phyloP scores from a whole-genome alignment of 1,140 invertebrate genomes.

The Cydia fagiglandana region DNA sequence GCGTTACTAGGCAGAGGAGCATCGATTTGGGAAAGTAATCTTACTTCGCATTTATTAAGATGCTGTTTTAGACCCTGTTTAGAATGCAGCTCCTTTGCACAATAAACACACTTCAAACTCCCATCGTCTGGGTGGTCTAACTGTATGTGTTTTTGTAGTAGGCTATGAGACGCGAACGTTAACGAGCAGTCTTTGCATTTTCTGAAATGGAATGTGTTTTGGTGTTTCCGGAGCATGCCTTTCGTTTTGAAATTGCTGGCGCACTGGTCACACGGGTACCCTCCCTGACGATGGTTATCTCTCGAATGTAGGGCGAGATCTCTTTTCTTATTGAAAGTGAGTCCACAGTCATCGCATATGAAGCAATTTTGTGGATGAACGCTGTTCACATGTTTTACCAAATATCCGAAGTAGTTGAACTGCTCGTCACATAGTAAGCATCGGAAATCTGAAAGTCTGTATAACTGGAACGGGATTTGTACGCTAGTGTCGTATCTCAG shows the following conservation, averaged over 20 bases:
- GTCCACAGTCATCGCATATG: slow-evolving; percentile 62
- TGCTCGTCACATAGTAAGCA: slow-evolving; percentile 57
- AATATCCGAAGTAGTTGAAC: slow-evolving; percentile 56
- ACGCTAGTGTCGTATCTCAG: slow-evolving; percentile 59
- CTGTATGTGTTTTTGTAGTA: slow-evolving; percentile 56
- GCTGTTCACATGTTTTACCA: slow-evolving; percentile 61
- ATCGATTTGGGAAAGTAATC: slow-evolving; percentile 38
- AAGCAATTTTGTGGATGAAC: slow-evolving; percentile 58
- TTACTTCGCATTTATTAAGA: slow-evolving; percentile 52
- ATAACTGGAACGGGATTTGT: slow-evolving; percentile 54
- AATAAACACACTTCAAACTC: slow-evolving; percentile 53
- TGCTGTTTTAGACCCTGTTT: slow-evolving; percentile 57
- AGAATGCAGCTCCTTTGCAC: slow-evolving; percentile 57
- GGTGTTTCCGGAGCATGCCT: slow-evolving; percentile 45
- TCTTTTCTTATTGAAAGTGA: slow-evolving; percentile 58
- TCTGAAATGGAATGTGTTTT: slow-evolving; percentile 56
- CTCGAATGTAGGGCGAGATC: slow-evolving; percentile 56
- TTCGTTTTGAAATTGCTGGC: slow-evolving; percentile 47
- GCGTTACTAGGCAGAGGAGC: slow-evolving; percentile 2
- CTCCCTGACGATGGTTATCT: slow-evolving; percentile 53
- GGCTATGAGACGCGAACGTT: slow-evolving; percentile 45
- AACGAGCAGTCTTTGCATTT: slow-evolving; percentile 52
- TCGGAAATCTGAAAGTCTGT: slow-evolving; percentile 51
- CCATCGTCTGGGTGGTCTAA: slow-evolving; percentile 52
- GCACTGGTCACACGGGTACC: slow-evolving; percentile 59